phyloP scores from a whole-genome alignment of 2,113 vertebrate species.

The Myrmophylax atrothorax region DNA sequence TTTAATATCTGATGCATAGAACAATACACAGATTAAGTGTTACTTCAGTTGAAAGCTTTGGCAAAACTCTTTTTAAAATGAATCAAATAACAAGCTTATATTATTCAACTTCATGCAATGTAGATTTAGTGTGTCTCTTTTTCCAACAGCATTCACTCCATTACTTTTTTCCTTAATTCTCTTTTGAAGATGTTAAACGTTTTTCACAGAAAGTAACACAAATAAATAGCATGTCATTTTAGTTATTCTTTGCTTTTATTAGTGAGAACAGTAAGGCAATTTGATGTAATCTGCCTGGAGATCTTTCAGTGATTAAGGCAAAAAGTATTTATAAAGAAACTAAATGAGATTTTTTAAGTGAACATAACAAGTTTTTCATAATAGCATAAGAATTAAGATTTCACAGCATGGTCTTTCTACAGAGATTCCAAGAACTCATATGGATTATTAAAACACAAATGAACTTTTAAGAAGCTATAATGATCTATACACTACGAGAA shows the following conservation, averaged over 20 bases:
- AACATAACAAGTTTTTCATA: not conserved
- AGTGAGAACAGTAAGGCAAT: not conserved
- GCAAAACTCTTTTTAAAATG: not conserved
- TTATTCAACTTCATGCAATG: not conserved
- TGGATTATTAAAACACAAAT: conserved; percentile 50
- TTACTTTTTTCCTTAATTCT: not conserved
- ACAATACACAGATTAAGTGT: not conserved
- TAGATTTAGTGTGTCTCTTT: not conserved
- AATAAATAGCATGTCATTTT: not conserved
- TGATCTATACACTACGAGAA: not conserved
- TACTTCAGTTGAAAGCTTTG: not conserved
- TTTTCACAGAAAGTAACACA: not conserved
- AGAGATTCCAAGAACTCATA: not conserved
- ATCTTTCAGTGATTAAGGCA: conserved; percentile 35
- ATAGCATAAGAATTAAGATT: conserved; percentile 37
- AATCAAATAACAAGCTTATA: not conserved
- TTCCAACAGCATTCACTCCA: not conserved
- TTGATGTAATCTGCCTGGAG: conserved; percentile 2
- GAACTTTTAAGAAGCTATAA: conserved; percentile 8
- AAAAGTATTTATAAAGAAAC: not conserved
- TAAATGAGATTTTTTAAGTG: conserved; percentile 21
- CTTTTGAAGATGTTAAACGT: not conserved
- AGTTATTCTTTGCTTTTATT: not conserved
- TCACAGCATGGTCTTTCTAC: conserved; percentile 22
- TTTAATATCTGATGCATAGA: not conserved